A percentile compares a stretch with the other conserved stretches of the same genome.
Conservation (phyloP, 1,140 invertebrate species). For the Mylabris phalerata region DNA sequence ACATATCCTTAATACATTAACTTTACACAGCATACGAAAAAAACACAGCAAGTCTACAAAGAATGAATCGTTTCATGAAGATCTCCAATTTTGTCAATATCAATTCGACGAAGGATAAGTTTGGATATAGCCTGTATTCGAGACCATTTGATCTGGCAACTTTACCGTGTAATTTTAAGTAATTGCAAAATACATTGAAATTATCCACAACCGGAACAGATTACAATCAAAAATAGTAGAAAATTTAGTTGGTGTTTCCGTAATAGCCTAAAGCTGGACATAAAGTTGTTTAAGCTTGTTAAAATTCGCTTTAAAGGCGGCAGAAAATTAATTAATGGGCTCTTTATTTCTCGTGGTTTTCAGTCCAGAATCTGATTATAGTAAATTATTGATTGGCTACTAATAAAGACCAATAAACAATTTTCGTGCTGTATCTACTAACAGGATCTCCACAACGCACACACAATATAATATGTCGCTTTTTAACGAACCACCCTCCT, state of each 20-base stretch:
- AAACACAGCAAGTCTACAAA: too few species aligned
- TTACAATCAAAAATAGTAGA: too few species aligned
- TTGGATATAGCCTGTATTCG: not conserved
- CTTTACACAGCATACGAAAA: not conserved
- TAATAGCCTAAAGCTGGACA: too few species aligned
- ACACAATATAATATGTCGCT: not conserved
- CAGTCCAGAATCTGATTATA: not conserved
- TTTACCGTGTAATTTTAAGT: not conserved
- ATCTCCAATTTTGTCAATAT: not conserved
- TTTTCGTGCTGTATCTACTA: slow-evolving; percentile 4
- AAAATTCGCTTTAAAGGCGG: too few species aligned
- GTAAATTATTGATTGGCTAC: slow-evolving; percentile 7
- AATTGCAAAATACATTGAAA: not conserved
- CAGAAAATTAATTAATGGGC: too few species aligned
- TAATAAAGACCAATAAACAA: not conserved
- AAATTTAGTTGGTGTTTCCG: too few species aligned
- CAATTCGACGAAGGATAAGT: too few species aligned
- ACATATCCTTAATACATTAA: slow-evolving; percentile 34
- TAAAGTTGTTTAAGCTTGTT: too few species aligned
- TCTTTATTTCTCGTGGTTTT: too few species aligned
- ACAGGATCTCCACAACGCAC: not conserved
- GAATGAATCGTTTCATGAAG: not conserved
- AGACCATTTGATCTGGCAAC: not conserved
- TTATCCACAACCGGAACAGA: too few species aligned
- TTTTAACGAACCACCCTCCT: not conserved